Evolutionary conservation across 1,140 invertebrate genomes (phyloP).

Genomic region (Trichonephila clavata): DNA sequence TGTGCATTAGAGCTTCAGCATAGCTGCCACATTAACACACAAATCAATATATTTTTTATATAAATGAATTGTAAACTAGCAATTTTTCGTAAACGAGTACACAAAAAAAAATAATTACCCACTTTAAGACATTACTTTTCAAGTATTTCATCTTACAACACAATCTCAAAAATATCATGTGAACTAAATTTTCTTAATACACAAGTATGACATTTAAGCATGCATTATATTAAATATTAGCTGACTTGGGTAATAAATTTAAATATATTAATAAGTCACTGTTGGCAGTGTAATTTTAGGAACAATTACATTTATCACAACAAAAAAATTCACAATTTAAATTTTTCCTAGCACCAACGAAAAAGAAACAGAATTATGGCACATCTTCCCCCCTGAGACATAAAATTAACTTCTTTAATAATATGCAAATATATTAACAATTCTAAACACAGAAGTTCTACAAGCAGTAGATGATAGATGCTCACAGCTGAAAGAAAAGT

Average conservation of each 20-base stretch:
- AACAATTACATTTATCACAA: not conserved
- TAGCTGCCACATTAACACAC: too few relatives aligned
- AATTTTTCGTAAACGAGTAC: too few relatives aligned
- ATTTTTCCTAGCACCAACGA: not conserved
- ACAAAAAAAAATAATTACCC: too few relatives aligned
- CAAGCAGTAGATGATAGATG: not conserved
- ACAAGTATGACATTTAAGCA: too few relatives aligned
- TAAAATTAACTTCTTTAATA: not conserved
- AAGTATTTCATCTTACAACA: not conserved
- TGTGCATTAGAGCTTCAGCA: too few relatives aligned
- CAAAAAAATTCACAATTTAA: not conserved
- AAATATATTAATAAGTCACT: not conserved
- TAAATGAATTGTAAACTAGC: too few relatives aligned
- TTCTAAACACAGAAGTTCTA: not conserved
- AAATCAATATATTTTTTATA: too few relatives aligned
- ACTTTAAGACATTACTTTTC: not conserved
- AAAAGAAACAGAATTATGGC: constrained; percentile 21
- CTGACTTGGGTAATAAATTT: not conserved
- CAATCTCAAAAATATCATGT: not conserved
- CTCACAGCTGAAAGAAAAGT: not conserved
- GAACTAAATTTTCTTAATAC: too few relatives aligned
- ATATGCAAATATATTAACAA: not conserved
- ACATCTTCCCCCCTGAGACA: constrained; percentile 6
- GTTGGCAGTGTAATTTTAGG: not conserved
- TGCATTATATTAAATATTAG: not conserved